phyloP scores from a whole-genome alignment of 92 coral and sea anemone species.

The Virgularia gustaviana region DNA sequence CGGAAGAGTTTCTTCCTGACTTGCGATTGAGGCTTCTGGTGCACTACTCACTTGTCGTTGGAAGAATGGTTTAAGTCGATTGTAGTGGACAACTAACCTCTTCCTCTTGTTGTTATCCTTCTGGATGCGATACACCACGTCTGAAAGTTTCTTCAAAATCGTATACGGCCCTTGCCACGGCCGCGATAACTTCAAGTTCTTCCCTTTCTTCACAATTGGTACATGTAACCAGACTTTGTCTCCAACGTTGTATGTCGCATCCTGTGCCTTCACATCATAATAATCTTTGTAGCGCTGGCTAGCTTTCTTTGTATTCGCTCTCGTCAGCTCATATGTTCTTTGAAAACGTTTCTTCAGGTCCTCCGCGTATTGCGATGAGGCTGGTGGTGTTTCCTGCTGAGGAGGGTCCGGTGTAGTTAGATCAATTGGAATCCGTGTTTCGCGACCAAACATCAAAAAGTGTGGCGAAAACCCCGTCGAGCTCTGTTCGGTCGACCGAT shows the following conservation, averaged over 20 bases:
- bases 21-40: background rate
- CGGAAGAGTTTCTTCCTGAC: background rate
- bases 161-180: conserved; percentile 15
- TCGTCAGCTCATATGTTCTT: conserved; percentile 6
- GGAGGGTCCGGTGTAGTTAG: conserved; percentile 4
- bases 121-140: conserved; percentile 13
- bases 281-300: background rate
- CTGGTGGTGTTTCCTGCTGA: background rate
- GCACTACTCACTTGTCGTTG: conserved; percentile 4
- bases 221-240: conserved; percentile 18
- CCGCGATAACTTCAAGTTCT: conserved; percentile 1
- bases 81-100: background rate
- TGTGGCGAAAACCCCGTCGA: background rate
- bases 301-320: background rate
- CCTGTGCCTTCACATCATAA: conserved; percentile 19
- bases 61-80: background rate
- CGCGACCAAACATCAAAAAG: conserved; percentile 5
- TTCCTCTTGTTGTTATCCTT: background rate
- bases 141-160: conserved; percentile 11
- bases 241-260: background rate
- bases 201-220: conserved; percentile 19
- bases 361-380: background rate
- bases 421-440: conserved; percentile 25
- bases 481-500: background rate
- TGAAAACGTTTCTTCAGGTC: background rate